Evolutionary conservation across 2,888 invertebrate genomes (phyloP).

Genomic region (Hypselothyrea guttata): DNA sequence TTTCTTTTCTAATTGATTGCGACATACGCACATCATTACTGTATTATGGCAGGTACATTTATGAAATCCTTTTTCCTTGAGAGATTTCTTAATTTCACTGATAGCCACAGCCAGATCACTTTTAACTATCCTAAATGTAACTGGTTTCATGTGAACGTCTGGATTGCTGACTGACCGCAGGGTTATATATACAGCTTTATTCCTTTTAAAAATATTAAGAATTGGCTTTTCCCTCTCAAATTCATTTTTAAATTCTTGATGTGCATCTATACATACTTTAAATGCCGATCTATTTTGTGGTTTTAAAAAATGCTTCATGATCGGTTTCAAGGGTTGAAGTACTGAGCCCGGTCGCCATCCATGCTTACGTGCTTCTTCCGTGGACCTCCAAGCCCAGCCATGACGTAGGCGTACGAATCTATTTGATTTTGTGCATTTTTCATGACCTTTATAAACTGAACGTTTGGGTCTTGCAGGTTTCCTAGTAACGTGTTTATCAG

Average conservation of each 20-base stretch:
- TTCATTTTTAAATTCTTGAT: conserved; percentile 65
- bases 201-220: conserved; percentile 85
- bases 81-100: conserved; percentile 83
- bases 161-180: conserved; percentile 21
- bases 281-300: conserved; percentile 49
- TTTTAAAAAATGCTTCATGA: conserved; percentile 78
- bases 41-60: conserved; percentile 84
- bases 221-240: conserved; percentile 81
- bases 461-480: not conserved
- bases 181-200: conserved; percentile 86
- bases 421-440: conserved; percentile 83
- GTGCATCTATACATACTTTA: conserved; percentile 67
- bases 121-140: conserved; percentile 86
- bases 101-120: conserved; percentile 83
- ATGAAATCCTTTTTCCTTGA: conserved; percentile 83
- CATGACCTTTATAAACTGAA: conserved; percentile 82
- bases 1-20: conserved; percentile 80
- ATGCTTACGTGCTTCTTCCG: conserved; percentile 52
- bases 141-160: conserved; percentile 82
- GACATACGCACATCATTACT: conserved; percentile 79
- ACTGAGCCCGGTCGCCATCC: conserved; percentile 82
- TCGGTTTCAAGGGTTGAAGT: conserved; percentile 70
- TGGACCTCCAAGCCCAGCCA: conserved; percentile 87
- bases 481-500: not conserved
- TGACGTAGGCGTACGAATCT: conserved; percentile 84